Evolutionary conservation across 2,797 vertebrate species (phyloP).

Genomic region (Arrhamphus sclerolepis): DNA sequence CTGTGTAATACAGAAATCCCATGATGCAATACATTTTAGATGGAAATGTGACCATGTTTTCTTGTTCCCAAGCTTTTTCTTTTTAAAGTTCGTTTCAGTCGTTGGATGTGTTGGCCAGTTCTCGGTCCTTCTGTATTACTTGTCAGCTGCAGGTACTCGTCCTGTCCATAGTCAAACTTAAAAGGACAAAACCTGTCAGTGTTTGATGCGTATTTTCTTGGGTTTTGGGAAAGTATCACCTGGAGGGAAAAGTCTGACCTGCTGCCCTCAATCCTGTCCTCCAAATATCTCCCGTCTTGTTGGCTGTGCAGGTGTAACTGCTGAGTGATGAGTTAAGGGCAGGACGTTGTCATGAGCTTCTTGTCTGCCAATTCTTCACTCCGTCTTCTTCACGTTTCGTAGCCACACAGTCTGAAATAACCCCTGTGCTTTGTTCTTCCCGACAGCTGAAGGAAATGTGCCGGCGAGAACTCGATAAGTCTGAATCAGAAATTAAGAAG

Average conservation of each 20-base stretch:
- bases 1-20: no score
- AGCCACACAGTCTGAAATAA: constrained; percentile 26
- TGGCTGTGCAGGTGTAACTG: constrained; percentile 27
- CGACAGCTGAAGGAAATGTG: constrained; percentile 98
- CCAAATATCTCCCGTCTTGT: constrained; percentile 45
- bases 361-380: constrained; percentile 45
- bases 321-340: constrained; percentile 51
- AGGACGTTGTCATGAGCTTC: constrained; percentile 50
- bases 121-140: no score
- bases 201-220: constrained; percentile 30
- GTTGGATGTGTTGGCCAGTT: no score
- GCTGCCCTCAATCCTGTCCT: constrained; percentile 40
- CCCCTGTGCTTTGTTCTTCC: constrained; percentile 32
- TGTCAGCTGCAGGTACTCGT: no score
- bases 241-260: constrained; percentile 24
- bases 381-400: constrained; percentile 46
- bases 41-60: no score
- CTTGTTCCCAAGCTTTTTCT: no score
- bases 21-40: no score
- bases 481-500: constrained; percentile 97
- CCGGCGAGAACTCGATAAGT: constrained; percentile 94
- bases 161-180: not conserved
- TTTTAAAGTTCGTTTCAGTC: no score
- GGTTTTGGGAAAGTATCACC: constrained; percentile 20
- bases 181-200: not conserved